Evolutionary conservation across 2,888 invertebrate genomes (phyloP), one percentile per base, ranked within the genome.

Genomic region (Pammene aurita): DNA sequence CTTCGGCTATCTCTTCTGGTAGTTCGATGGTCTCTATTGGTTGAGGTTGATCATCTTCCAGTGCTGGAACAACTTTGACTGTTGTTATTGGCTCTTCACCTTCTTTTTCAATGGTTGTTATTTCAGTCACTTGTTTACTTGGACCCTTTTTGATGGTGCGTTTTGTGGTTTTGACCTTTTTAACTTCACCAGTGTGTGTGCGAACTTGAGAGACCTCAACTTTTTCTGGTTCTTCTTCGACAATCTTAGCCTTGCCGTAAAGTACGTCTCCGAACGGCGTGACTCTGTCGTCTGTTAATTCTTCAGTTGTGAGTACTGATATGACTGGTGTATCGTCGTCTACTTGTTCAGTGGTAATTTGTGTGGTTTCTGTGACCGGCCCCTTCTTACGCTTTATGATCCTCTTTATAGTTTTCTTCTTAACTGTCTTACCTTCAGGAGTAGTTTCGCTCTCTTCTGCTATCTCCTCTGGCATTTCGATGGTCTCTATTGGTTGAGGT

Each of bases 81-180:
- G 38, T 16, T 5, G 56, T 41, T 5, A 56, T 16, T 2, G 56
- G 56, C 16, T 41, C 75, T 80, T 57, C 86, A 83, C 55, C 86
- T 75, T 74, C 85, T 74, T 64, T 64, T 56, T 65, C 56, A 1
- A 65, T 16, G 0, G 56, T 65, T 2, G 56, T 86, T 77, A 87
- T 89, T 84, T 81, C 85, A 77, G 79, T 90, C 74, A 85, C 87
- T 82, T 77, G 82, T n/a, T 48, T 35, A 2, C 48, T 65, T 0
- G 65, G 65, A 1, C 65, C 65, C 18, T 38, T 46, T 26, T 57
- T 57, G n/a, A 65, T 57, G 7, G 48, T 38, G 7, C 79, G n/a
- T 72, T 78, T 82, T 0, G 76, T 76, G 0, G 76, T 78, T 54
- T 78, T 81, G 0, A 79, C 67, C 0, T 74, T 74, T 50, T 77